Conservation (phyloP, 2,797 vertebrate genomes). For the Hephaestus fuliginosus region DNA sequence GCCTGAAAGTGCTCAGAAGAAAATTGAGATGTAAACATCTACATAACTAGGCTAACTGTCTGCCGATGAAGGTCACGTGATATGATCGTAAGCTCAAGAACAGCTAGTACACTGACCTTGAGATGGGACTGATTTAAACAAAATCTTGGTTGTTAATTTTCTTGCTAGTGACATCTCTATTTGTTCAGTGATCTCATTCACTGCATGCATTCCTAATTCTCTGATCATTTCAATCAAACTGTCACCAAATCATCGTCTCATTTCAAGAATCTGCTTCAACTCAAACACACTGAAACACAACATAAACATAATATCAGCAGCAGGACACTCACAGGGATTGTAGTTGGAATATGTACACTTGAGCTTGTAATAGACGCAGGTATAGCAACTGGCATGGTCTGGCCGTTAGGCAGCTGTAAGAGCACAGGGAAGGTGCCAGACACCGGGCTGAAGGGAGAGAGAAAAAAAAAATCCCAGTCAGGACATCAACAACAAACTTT, state of each 20-base stretch:
- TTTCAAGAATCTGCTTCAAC: background rate
- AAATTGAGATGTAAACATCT: background rate
- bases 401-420: constrained; percentile 98
- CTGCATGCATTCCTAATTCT: background rate
- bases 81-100: background rate
- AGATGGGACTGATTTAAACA: background rate
- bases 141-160: background rate
- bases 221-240: background rate
- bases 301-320: background rate
- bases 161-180: background rate
- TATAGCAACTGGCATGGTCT: constrained; percentile 98
- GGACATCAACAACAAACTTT: background rate
- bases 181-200: background rate
- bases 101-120: background rate
- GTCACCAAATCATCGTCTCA: background rate
- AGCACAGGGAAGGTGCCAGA: constrained; percentile 98
- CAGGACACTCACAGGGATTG: constrained; percentile 93
- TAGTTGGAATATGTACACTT: constrained; percentile 96
- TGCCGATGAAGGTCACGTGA: background rate
- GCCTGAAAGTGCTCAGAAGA: background rate
- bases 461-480: constrained; percentile 46
- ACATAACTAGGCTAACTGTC: background rate
- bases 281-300: constrained; percentile 16
- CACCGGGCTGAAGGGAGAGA: constrained; percentile 89
- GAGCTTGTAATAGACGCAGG: constrained; percentile 98